Conservation (phyloP, 2,797 vertebrate species). For the Micropoecilia bifurca region DNA sequence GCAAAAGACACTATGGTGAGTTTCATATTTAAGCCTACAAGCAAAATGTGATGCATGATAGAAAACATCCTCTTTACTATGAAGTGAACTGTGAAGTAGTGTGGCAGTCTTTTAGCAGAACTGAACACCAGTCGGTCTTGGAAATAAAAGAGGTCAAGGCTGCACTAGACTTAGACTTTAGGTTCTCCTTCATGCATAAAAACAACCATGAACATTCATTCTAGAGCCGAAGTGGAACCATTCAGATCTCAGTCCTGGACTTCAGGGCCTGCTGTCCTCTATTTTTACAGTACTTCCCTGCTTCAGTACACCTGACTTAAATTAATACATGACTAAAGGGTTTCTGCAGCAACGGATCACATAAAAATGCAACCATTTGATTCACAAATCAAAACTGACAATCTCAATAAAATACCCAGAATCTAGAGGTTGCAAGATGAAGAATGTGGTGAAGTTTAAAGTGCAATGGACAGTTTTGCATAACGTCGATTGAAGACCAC, state of each 20-base stretch:
- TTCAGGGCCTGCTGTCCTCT: not conserved
- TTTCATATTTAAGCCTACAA: not conserved
- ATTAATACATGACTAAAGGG: not conserved
- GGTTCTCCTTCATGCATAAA: not conserved
- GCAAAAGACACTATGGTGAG: not conserved
- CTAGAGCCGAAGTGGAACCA: not conserved
- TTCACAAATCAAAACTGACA: not conserved
- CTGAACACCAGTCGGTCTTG: not conserved
- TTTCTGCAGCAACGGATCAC: not conserved
- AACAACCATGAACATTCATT: not conserved
- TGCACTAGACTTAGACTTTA: not conserved
- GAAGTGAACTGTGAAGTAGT: not conserved
- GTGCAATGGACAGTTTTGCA: not conserved
- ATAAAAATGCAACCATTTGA: not conserved
- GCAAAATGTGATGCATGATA: not conserved
- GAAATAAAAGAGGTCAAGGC: not conserved
- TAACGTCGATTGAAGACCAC: slow-evolving; percentile 10
- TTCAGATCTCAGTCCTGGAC: not conserved
- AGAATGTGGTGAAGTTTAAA: not conserved
- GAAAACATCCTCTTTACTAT: not conserved
- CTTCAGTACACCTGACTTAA: not conserved
- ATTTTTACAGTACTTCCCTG: not conserved
- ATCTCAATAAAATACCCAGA: not conserved
- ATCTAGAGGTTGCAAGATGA: not conserved
- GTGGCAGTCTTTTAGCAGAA: not conserved